Evolutionary conservation across 2,888 invertebrate genomes (phyloP).

Genomic region (Dicyrtomina minuta): DNA sequence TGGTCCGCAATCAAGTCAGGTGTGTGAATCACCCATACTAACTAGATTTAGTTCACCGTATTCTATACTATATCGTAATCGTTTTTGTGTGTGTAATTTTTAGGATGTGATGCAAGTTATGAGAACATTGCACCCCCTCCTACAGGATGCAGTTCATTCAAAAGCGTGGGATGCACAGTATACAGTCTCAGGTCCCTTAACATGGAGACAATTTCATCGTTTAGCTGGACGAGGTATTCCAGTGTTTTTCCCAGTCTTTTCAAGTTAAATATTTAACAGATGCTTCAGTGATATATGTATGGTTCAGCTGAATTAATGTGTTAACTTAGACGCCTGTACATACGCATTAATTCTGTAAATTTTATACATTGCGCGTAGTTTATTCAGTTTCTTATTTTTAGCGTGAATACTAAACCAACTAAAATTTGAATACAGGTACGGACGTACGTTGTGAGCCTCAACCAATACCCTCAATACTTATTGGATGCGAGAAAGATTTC

Average conservation of each 20-base stretch:
- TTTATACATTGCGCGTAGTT: too few species aligned
- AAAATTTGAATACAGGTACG: constrained; percentile 62
- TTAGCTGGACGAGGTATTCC: constrained; percentile 86
- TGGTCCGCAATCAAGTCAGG: constrained; percentile 75
- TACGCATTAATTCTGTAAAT: too few species aligned
- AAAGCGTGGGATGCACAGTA: constrained; percentile 92
- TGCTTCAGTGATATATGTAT: constrained; percentile 8
- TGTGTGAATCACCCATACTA: constrained; percentile 8
- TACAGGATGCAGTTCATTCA: constrained; percentile 95
- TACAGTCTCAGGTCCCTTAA: constrained; percentile 91
- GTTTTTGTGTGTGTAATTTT: constrained; percentile 8
- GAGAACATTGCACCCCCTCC: constrained; percentile 83
- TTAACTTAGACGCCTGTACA: too few species aligned
- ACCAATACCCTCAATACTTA: constrained; percentile 89
- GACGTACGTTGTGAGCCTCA: constrained; percentile 96
- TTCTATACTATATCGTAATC: not conserved
- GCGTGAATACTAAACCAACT: not conserved
- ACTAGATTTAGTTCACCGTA: not conserved
- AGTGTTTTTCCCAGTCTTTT: not conserved
- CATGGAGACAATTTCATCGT: constrained; percentile 97
- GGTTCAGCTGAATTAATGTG: constrained; percentile 22
- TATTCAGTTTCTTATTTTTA: not conserved
- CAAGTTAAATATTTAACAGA: constrained; percentile 20
- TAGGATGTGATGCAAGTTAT: constrained; percentile 86
- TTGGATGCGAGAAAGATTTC: constrained; percentile 95